phyloP scores from a whole-genome alignment of 2,113 vertebrate species.

The Alexandromys fortis region DNA sequence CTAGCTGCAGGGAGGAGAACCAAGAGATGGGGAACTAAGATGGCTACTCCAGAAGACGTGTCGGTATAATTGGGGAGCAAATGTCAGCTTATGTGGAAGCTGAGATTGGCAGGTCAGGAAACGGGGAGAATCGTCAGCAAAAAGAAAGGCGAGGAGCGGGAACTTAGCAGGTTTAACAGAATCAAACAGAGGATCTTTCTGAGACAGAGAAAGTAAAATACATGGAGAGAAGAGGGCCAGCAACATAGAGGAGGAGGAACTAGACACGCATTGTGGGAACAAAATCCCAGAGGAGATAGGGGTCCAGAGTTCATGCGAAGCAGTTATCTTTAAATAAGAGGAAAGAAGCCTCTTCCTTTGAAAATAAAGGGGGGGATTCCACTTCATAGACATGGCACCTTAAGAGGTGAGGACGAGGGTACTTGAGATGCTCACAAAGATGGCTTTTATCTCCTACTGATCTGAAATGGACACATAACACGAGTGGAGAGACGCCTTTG shows the following conservation, averaged over 20 bases:
- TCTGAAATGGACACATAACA: constrained; percentile 30
- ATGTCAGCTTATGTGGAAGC: not conserved
- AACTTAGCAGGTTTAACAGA: not conserved
- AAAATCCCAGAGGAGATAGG: constrained; percentile 25
- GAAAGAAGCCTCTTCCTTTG: constrained; percentile 56
- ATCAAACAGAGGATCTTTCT: not conserved
- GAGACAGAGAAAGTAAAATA: not conserved
- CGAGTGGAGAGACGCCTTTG: constrained; percentile 20
- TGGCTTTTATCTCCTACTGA: constrained; percentile 44
- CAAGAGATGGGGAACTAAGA: not conserved
- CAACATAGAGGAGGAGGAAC: not conserved
- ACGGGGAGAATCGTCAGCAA: not conserved
- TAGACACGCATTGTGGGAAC: constrained; percentile 19
- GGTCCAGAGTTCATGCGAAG: constrained; percentile 56
- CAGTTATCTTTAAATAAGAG: constrained; percentile 63
- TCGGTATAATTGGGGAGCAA: constrained; percentile 11
- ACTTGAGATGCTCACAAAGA: constrained; percentile 19
- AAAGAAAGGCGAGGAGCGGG: not conserved
- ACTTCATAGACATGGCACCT: constrained; percentile 37
- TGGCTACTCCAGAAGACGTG: not conserved
- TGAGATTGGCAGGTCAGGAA: not conserved
- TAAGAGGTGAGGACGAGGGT: constrained; percentile 57
- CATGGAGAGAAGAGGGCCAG: not conserved
- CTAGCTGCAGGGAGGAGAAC: not conserved
- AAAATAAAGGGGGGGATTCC: constrained; percentile 36